Evolutionary conservation across 2,888 invertebrate genomes (phyloP), one percentile per base, ranked within the genome.

Genomic region (Psylliodes chrysocephalus): DNA sequence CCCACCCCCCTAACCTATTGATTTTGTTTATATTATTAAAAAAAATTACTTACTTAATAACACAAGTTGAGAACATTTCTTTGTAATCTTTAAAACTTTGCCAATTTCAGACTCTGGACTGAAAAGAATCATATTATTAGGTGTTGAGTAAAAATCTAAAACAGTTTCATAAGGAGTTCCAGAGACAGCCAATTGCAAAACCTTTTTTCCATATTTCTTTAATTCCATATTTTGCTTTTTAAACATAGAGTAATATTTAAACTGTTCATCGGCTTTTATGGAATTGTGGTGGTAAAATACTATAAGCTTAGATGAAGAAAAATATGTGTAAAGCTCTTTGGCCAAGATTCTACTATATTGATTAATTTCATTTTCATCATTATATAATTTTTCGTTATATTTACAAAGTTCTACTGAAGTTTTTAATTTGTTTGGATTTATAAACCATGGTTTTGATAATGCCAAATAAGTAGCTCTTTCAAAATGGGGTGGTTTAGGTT

Each of bases 331-430:
- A 62, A 90, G 86, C 81, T 94, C 92, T 51, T 86, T 86, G 0
- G 92, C 91, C 61, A 93, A 83, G 49, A 94, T 90, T 62, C 84
- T 82, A 79, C 91, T 89, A 77, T 91, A 92, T 0, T 91, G 91
- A 79, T 91, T 91, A 17, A 89, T 87, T 2, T 84, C 76, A 56
- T 83, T 80, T n/a, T 74, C 66, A 18, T 73, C 77, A 12, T 70
- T 69, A 38, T 62, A 63, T 17, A 68, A 62, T 17, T 70, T 64
- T 44, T 62, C 52, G 35, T 52, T 42, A 18, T 53, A 51, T 49
- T 82, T 82, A 74, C 92, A 93, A 12, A 86, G 77, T 3, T 84
- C 82, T 12, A 83, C 75, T 56, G 86, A 82, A 5, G 85, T 83
- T 71, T 86, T 73, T 12, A 77, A 75, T 63, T 82, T 79, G 14